Conservation (phyloP, 2,797 vertebrate species). For the Schizopygopsis pylzovi region DNA sequence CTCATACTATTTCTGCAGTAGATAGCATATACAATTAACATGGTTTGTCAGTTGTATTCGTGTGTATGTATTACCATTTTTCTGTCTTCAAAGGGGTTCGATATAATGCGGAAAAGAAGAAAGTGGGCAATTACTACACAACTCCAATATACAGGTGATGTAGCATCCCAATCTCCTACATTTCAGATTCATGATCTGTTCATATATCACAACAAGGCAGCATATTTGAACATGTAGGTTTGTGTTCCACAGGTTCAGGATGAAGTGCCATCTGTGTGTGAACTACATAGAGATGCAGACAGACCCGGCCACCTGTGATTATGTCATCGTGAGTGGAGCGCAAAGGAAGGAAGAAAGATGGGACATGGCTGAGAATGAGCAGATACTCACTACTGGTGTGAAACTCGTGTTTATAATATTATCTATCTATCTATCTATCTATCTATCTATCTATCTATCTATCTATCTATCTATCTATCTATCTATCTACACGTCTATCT, state of each 20-base stretch:
- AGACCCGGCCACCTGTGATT: constrained; percentile 91
- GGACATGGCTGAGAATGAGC: constrained; percentile 89
- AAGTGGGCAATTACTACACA: constrained; percentile 93
- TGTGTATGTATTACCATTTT: background rate
- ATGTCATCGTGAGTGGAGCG: constrained; percentile 90
- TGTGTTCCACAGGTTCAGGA: constrained; percentile 82
- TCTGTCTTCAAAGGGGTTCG: constrained; percentile 80
- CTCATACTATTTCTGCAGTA: background rate
- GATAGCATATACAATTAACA: background rate
- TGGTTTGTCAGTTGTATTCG: background rate
- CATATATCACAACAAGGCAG: background rate
- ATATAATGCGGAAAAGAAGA: constrained; percentile 96
- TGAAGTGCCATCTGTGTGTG: constrained; percentile 95
- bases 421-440: no score
- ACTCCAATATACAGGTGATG: constrained; percentile 92
- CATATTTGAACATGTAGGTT: background rate
- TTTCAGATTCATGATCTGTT: background rate
- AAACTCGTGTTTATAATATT: background rate
- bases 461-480: no score
- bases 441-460: no score
- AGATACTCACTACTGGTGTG: constrained; percentile 88
- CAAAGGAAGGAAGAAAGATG: constrained; percentile 93
- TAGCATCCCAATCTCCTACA: background rate
- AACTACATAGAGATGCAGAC: constrained; percentile 98
- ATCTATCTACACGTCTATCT: no score